These are phyloP conservation scores for Arvicanthis niloticus DNA, from an alignment of 2,113 vertebrate species.

Conservation along the genomic window DNA sequence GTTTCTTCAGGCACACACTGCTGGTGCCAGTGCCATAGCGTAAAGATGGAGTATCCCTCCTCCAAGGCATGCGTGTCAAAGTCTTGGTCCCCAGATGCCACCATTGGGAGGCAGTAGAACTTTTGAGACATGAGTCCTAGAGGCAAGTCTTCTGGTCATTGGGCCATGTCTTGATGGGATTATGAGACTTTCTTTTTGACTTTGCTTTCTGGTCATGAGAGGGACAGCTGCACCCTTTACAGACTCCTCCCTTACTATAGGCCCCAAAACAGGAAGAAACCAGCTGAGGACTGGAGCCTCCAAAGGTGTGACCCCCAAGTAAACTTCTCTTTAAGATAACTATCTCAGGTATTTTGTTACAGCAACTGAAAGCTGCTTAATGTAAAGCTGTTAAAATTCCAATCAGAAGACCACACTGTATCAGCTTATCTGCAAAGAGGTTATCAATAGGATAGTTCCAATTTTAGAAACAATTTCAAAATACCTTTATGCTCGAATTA, in stretches of 20 bases:
- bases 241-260: too few relatives aligned
- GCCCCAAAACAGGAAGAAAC: neutral
- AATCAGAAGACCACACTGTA: conserved; percentile 1
- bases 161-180: neutral
- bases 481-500: conserved; percentile 17
- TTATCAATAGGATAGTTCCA: conserved; percentile 40
- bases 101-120: neutral
- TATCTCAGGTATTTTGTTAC: neutral
- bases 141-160: neutral
- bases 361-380: neutral
- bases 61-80: neutral
- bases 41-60: neutral
- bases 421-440: neutral
- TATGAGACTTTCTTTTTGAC: neutral
- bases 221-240: neutral
- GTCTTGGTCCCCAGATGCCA: neutral
- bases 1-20: neutral
- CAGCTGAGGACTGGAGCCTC: neutral
- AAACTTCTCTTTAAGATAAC: neutral
- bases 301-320: neutral
- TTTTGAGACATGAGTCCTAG: neutral
- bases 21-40: neutral
- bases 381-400: neutral
- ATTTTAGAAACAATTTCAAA: conserved; percentile 13
- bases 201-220: neutral